phyloP scores from a whole-genome alignment of 2,888 invertebrate species.

The Dexiosoma caninum region DNA sequence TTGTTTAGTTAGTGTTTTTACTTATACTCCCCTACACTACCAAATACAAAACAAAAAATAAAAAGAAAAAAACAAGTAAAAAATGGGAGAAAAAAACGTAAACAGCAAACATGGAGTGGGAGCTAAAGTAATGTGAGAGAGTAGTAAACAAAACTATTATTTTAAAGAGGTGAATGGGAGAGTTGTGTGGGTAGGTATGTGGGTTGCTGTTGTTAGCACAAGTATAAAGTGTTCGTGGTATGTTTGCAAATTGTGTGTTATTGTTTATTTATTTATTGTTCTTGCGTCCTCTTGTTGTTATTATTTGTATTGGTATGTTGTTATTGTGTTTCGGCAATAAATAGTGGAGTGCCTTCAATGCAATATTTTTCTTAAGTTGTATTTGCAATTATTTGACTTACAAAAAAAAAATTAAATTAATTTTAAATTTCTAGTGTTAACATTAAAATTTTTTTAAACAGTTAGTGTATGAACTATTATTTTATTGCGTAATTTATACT shows the following conservation, averaged over 20 bases:
- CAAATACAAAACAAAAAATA: background rate
- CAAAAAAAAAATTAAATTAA: too few species aligned
- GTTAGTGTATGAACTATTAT: too few species aligned
- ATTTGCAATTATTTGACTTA: background rate
- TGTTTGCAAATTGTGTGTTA: background rate
- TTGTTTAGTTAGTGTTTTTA: background rate
- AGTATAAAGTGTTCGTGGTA: background rate
- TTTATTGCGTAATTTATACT: too few species aligned
- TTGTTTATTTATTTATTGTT: background rate
- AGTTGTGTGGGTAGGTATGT: background rate
- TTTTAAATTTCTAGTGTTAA: background rate
- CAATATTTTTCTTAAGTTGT: background rate
- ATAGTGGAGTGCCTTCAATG: background rate
- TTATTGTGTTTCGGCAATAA: background rate
- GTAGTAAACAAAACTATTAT: slow-evolving; percentile 5
- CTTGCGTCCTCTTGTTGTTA: background rate
- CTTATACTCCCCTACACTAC: slow-evolving; percentile 17
- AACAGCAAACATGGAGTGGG: background rate
- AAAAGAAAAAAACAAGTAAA: background rate
- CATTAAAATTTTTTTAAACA: too few species aligned
- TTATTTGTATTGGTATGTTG: background rate
- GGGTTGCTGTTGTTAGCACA: background rate
- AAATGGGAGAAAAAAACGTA: background rate
- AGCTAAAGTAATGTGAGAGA: background rate
- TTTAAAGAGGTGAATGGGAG: background rate